A percentile compares a stretch with the other conserved stretches of the same genome.
These are phyloP conservation scores for Liasis olivaceus DNA, from an alignment of 2,797 vertebrate genomes.

Conservation along the genomic window DNA sequence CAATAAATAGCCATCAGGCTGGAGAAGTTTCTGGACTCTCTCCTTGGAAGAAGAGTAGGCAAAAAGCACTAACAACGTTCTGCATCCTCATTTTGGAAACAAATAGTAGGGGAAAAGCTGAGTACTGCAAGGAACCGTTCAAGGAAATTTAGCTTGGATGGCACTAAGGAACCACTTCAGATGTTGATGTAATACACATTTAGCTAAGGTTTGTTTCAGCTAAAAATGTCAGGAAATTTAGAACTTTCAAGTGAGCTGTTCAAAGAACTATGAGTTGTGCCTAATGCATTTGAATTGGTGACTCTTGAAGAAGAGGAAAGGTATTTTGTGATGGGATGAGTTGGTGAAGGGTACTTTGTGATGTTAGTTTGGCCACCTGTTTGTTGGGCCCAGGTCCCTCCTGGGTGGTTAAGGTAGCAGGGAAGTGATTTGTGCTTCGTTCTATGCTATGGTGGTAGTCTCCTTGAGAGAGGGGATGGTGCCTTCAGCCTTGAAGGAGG, in stretches of 20 bases:
- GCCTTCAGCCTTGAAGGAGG: background rate
- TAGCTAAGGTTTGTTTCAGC: background rate
- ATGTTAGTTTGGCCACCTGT: background rate
- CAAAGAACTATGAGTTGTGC: background rate
- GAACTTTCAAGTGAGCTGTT: background rate
- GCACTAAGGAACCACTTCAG: background rate
- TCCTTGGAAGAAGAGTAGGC: background rate
- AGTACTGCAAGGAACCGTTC: background rate
- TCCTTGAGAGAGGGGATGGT: background rate
- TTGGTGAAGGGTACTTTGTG: too few relatives aligned
- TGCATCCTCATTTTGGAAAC: background rate
- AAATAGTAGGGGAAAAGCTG: too few relatives aligned
- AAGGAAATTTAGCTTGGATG: background rate
- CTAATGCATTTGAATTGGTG: background rate
- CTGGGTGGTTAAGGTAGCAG: background rate
- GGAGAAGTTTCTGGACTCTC: background rate
- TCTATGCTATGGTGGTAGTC: background rate
- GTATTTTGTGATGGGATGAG: too few relatives aligned
- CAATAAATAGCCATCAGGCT: background rate
- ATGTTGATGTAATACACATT: background rate
- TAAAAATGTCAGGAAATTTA: constrained; percentile 17
- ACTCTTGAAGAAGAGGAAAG: background rate
- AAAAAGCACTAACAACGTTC: background rate
- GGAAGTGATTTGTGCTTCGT: background rate
- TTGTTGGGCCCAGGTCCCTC: background rate